These are phyloP conservation scores for Montipora sp. DNA, from an alignment of 64 coral and sea anemone genomes.

Conservation along the genomic window DNA sequence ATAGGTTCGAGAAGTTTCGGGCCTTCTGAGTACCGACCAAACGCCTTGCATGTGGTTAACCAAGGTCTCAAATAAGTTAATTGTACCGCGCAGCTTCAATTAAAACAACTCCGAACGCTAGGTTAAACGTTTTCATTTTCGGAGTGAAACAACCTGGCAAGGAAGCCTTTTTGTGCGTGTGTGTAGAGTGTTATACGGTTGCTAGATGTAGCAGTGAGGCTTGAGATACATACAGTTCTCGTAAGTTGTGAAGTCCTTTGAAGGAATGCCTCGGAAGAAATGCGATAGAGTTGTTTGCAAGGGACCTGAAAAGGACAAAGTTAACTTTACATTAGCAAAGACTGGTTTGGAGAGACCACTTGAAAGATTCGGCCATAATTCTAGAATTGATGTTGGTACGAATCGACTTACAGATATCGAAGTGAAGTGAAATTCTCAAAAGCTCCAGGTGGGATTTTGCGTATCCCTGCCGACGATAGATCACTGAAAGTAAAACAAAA, in stretches of 20 bases:
- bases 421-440: constrained; percentile 85
- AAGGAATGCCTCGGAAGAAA: constrained; percentile 75
- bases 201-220: not conserved
- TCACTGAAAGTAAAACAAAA: constrained; percentile 60
- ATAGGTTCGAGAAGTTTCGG: no score
- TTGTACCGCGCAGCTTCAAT: no score
- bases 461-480: constrained; percentile 76
- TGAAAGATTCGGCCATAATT: not conserved
- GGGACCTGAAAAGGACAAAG: constrained; percentile 68
- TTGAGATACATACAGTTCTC: constrained; percentile 80
- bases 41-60: no score
- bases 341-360: not conserved
- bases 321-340: not conserved
- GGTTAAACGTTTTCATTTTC: not conserved
- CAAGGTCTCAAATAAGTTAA: no score
- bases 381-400: no score
- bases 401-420: constrained; percentile 79
- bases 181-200: not conserved
- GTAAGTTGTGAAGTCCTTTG: constrained; percentile 72
- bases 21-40: no score
- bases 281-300: constrained; percentile 89
- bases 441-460: constrained; percentile 69
- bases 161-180: no score
- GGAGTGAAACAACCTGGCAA: no score
- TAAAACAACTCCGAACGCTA: no score